A percentile compares a stretch with the other conserved stretches of the same genome.
Evolutionary conservation across 1,140 invertebrate species (phyloP).

Genomic region (Drosophila lacteicornis): DNA sequence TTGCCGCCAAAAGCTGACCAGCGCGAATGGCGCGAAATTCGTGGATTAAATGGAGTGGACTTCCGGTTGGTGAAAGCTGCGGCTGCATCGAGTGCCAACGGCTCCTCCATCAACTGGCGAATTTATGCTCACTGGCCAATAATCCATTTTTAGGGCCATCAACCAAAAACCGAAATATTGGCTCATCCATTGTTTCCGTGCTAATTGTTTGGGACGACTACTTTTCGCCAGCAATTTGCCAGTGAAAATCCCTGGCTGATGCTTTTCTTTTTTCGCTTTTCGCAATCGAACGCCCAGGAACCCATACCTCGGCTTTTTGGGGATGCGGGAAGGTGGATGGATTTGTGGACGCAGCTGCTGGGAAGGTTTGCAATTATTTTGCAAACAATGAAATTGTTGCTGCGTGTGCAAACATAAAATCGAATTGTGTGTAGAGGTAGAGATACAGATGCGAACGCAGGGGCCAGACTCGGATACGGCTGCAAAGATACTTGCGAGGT

Average conservation of each 20-base stretch:
- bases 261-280: slow-evolving; percentile 17
- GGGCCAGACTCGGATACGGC: slow-evolving; percentile 11
- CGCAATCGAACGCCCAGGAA: background rate
- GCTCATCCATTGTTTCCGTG: slow-evolving; percentile 81
- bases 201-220: slow-evolving; percentile 81
- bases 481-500: slow-evolving; percentile 59
- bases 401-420: slow-evolving; percentile 83
- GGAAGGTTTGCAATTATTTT: slow-evolving; percentile 79
- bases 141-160: slow-evolving; percentile 84
- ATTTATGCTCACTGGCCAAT: slow-evolving; percentile 81
- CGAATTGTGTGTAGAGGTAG: slow-evolving; percentile 75
- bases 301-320: slow-evolving; percentile 1
- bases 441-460: slow-evolving; percentile 15
- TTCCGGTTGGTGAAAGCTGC: slow-evolving; percentile 76
- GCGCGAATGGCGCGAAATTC: slow-evolving; percentile 78
- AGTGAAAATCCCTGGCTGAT: slow-evolving; percentile 28
- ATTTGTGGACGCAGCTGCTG: slow-evolving; percentile 67
- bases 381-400: slow-evolving; percentile 84
- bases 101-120: slow-evolving; percentile 51
- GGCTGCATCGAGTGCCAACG: slow-evolving; percentile 39
- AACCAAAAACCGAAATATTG: slow-evolving; percentile 73
- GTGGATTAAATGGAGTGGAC: slow-evolving; percentile 82
- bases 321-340: slow-evolving; percentile 10
- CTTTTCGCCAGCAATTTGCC: slow-evolving; percentile 65
- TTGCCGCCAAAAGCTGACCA: slow-evolving; percentile 55